A percentile compares a stretch with the other conserved stretches of the same genome.
Evolutionary conservation across 2,888 invertebrate species (phyloP).

Genomic region (Dendrolimus houi): DNA sequence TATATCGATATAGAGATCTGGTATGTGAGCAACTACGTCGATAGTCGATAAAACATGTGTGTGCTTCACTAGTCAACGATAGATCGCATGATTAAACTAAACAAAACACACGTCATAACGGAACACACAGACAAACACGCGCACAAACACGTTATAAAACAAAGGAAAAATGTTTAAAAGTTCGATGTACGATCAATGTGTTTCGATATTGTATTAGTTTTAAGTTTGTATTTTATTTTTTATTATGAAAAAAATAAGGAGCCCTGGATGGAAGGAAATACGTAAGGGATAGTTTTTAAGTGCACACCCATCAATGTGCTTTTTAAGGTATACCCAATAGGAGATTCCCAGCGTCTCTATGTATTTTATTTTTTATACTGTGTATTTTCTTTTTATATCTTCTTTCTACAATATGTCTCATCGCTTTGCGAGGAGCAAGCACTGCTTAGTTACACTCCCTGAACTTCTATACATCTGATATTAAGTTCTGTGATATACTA

Average conservation of each 20-base stretch:
- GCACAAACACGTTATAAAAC: conserved; percentile 26
- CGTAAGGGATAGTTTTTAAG: conserved; percentile 46
- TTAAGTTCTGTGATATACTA: conserved; percentile 42
- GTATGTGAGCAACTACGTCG: conserved; percentile 71
- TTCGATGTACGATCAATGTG: conserved; percentile 46
- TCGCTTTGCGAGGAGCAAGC: conserved; percentile 68
- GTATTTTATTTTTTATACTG: conserved; percentile 47
- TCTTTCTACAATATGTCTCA: conserved; percentile 46
- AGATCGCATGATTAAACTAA: conserved; percentile 52
- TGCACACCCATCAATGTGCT: conserved; percentile 75
- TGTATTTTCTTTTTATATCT: conserved; percentile 46
- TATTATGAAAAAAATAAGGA: conserved; percentile 45
- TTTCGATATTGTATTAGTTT: conserved; percentile 33
- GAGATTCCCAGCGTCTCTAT: conserved; percentile 52
- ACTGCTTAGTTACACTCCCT: conserved; percentile 60
- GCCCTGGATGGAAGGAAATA: conserved; percentile 56
- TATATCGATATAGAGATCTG: conserved; percentile 44
- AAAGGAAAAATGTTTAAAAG: conserved; percentile 31
- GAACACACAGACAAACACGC: conserved; percentile 38
- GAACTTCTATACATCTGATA: conserved; percentile 42
- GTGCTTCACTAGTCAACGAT: conserved; percentile 56
- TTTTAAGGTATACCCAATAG: conserved; percentile 53
- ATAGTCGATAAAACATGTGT: conserved; percentile 37
- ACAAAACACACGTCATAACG: conserved; percentile 40
- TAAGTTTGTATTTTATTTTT: conserved; percentile 26